Base-by-base conservation (phyloP, 1,140 invertebrate genomes). In the Potamilus streckersoni region DNA sequence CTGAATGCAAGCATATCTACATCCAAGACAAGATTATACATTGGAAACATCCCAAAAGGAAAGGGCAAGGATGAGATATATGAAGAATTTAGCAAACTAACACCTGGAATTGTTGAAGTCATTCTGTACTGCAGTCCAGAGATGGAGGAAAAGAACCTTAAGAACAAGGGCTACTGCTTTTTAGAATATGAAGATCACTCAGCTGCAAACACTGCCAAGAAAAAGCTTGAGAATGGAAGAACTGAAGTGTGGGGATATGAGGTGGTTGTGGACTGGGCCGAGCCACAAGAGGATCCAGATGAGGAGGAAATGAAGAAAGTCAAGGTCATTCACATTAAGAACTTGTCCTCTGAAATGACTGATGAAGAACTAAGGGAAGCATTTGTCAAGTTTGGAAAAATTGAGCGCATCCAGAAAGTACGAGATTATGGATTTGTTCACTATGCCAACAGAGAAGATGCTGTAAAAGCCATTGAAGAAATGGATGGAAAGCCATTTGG, bases 221-320 rank as follows among this genome's bases (percentile, higher is more conserved):
- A 73, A 49, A 60, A 63, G 12, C 15, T 77, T 5, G 58, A 69
- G 23, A 63, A 67, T 57, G 70, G 59, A 49, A 60, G 67, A 65
- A 20, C 59, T 16, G 66, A 66, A 55, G 67, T 78, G 60, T 56
- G 93, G 93, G 92, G 93, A 56, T 91, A 93, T 31, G 92, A 93
- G 72, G 91, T 96, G n/a, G 92, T 92, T 73, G 94, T 96, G 2
- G 95, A 96, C 85, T 96, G 95, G 95, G 95, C 95, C 0, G 94
- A 95, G 86, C 95, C 95, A 0, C 93, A 95, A 83, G 93, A 93
- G 17, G 93, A 94, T 31, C 91, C 94, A 2, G 93, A 94, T 76
- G 92, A 93, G 55, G 93, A 93, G 27, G 87, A 92, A 2, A 94
- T 94, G 93, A 85, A 91, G 79, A 93, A 92, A 91, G 91, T 92